These are phyloP conservation scores for Greenwoodochromis staneri DNA, from an alignment of 2,113 vertebrate genomes.

Conservation along the genomic window DNA sequence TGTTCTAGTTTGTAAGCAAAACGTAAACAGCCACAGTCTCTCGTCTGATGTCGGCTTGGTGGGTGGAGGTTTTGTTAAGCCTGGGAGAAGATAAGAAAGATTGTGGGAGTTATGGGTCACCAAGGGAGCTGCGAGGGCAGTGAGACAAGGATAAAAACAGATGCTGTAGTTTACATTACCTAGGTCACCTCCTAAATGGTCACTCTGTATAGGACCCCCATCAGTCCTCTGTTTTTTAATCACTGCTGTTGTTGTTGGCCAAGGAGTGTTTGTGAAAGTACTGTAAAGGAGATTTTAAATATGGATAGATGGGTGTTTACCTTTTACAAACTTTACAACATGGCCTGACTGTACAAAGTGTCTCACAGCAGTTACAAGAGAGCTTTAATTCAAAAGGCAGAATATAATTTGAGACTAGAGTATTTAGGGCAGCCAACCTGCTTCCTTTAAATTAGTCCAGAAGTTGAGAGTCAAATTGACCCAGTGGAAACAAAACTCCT, in stretches of 20 bases:
- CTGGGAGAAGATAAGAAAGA: background rate
- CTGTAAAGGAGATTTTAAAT: background rate
- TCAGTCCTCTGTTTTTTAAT: background rate
- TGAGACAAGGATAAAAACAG: background rate
- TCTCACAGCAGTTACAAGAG: background rate
- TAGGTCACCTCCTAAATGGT: background rate
- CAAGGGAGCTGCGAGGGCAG: background rate
- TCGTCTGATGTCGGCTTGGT: background rate
- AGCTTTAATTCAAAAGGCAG: background rate
- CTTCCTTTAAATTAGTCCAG: background rate
- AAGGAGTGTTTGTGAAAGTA: background rate
- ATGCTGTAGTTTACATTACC: background rate
- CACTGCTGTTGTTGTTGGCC: background rate
- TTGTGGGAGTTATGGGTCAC: constrained; percentile 8
- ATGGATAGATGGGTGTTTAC: background rate
- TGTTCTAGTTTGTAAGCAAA: background rate
- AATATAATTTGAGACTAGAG: background rate
- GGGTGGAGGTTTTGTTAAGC: background rate
- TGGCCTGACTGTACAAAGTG: background rate
- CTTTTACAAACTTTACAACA: background rate
- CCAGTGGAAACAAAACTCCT: background rate
- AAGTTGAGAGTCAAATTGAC: background rate
- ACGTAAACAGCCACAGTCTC: background rate
- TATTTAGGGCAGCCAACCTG: background rate
- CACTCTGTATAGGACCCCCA: background rate